phyloP scores from a whole-genome alignment of 2,113 vertebrate species.

The Pluvialis apricaria region DNA sequence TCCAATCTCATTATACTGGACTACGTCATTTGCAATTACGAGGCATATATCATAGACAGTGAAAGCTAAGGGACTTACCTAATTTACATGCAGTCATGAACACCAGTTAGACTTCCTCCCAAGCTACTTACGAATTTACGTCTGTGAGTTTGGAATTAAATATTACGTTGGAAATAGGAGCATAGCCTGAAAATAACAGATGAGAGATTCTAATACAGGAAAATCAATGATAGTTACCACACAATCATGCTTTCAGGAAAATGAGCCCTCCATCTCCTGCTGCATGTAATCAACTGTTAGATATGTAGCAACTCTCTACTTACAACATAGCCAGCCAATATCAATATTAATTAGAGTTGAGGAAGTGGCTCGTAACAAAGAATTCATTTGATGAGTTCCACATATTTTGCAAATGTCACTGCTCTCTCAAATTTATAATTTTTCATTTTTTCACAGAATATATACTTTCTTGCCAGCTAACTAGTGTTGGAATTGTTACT shows the following conservation, averaged over 20 bases:
- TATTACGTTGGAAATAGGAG: neutral
- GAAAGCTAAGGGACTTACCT: neutral
- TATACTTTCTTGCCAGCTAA: neutral
- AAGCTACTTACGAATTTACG: neutral
- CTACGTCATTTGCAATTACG: neutral
- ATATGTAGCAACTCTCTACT: neutral
- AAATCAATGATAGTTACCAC: neutral
- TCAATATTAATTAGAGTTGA: neutral
- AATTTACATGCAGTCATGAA: neutral
- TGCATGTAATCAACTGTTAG: neutral
- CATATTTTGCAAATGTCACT: neutral
- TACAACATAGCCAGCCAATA: neutral
- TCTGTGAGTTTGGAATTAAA: neutral
- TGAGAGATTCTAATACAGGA: neutral
- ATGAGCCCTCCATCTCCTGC: neutral
- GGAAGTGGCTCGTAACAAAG: neutral
- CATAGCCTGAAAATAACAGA: neutral
- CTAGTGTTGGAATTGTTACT: neutral
- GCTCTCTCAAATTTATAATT: neutral
- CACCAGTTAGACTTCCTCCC: neutral
- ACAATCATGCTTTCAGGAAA: neutral
- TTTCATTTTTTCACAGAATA: neutral
- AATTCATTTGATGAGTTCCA: neutral
- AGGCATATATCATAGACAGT: neutral
- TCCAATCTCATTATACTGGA: neutral